Conservation (phyloP, 2,888 invertebrate genomes). For the Rhingia rostrata region DNA sequence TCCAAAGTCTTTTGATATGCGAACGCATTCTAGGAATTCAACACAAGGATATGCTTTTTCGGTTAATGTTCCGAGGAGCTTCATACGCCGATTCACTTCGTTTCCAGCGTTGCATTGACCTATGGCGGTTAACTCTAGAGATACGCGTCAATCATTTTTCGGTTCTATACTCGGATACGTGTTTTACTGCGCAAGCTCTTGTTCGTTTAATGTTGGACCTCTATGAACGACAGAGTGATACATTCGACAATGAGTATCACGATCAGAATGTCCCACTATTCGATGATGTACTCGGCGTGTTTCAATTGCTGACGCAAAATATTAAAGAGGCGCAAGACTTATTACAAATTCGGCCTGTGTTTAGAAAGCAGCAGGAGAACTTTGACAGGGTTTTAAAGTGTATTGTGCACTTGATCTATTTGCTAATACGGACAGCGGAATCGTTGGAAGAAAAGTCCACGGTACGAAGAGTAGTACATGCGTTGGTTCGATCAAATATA, state of each 20-base stretch:
- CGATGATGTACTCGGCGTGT: constrained; percentile 88
- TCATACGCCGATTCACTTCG: constrained; percentile 89
- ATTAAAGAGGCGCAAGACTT: constrained; percentile 85
- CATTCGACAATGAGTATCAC: constrained; percentile 82
- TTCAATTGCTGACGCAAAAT: constrained; percentile 87
- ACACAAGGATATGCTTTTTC: constrained; percentile 94
- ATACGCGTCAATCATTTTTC: constrained; percentile 91
- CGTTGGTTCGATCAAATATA: constrained; percentile 85
- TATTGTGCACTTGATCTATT: constrained; percentile 89
- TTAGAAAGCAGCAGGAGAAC: constrained; percentile 90
- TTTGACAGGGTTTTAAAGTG: constrained; percentile 92
- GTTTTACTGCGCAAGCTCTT: constrained; percentile 92
- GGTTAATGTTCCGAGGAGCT: constrained; percentile 89
- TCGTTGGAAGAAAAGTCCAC: constrained; percentile 83
- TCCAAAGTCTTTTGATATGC: constrained; percentile 93
- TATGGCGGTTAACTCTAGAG: constrained; percentile 93
- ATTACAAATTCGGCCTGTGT: constrained; percentile 86
- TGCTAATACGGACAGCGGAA: constrained; percentile 86
- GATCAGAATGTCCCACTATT: constrained; percentile 85
- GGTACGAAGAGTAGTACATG: constrained; percentile 83
- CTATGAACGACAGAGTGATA: constrained; percentile 85
- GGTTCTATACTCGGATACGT: constrained; percentile 90
- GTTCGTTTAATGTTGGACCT: constrained; percentile 92
- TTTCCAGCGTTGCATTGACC: constrained; percentile 92
- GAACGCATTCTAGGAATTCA: constrained; percentile 92